Evolutionary conservation across 2,888 invertebrate species (phyloP), one percentile per base, ranked within the genome.

Genomic region (Chouioia cunea): DNA sequence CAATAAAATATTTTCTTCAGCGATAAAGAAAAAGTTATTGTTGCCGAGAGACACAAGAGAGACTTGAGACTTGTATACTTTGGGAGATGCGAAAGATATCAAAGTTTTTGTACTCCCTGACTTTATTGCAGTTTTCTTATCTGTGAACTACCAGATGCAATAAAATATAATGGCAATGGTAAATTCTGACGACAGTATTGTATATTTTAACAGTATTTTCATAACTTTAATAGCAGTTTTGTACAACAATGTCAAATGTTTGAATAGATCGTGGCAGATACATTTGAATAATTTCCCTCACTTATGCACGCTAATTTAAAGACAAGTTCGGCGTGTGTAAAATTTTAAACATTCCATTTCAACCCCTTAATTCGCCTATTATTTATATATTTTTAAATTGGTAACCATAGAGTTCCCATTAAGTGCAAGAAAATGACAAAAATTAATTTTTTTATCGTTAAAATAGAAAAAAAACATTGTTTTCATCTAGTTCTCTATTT

Each of bases 1-100:
- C 54, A 54, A 47, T 65, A 59, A 70, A 70, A 70, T 47, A 48
- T 54, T 70, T 65, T 48, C 50, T 57, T 23, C 20, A 43, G 36
- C 47, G 64, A 58, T 50, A 69, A 58, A 67, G 62, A 27, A 58
- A 22, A 43, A 48, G 44, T 47, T 64, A 46, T 59, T 53, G 44
- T 36, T n/a, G 66, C 20, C 15, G 14, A 14, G 22, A 16, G 10
- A 36, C 10, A 36, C 10, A 36, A 12, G 53, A 53, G 63, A 20
- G 56, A 20, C 57, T 43, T 14, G 57, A 16, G 48, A 48, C 60
- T 60, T 60, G 48, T 60, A 27, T 43, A 47, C 46, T 46, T 6
- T 47, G n/a, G 23, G 47, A n/a, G 12, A 14, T 20, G 44, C 18
- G 58, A 47, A 12, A 36, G 46, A 59, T 47, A 58, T 16, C 27